Conservation (phyloP, 2,888 invertebrate genomes). For the Aphidoletes aphidimyza region DNA sequence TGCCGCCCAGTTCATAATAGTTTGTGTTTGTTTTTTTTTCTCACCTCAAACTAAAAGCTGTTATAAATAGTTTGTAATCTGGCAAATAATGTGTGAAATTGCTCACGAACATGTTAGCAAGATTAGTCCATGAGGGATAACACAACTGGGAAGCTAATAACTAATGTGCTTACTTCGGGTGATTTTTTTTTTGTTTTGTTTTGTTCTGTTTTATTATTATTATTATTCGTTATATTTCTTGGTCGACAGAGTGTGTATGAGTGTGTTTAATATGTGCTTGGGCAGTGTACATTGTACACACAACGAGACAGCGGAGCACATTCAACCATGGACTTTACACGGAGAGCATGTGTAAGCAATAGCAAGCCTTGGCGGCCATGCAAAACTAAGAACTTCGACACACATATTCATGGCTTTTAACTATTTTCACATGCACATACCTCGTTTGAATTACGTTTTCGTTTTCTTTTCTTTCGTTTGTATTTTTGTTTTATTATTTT, state of each 20-base stretch:
- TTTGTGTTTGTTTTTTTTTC: not conserved
- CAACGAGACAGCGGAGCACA: not conserved
- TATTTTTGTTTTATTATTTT: conserved; percentile 15
- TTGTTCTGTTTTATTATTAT: no score
- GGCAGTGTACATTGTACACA: no score
- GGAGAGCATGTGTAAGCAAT: not conserved
- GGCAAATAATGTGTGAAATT: conserved; percentile 17
- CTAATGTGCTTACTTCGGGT: no score
- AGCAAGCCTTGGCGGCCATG: not conserved
- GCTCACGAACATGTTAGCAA: not conserved
- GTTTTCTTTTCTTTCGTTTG: no score
- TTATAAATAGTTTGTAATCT: not conserved
- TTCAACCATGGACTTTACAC: not conserved
- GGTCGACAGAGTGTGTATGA: not conserved
- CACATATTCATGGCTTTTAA: not conserved
- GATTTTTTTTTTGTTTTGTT: no score
- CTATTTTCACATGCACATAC: conserved; percentile 7
- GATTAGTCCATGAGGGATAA: not conserved
- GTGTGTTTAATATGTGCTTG: no score
- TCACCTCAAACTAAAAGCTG: not conserved
- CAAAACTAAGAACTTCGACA: not conserved
- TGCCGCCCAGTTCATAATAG: no score
- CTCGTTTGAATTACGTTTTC: not conserved
- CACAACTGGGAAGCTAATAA: not conserved
- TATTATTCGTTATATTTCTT: not conserved